Percentiles rank a stretch among this genome's conserved stretches.
Evolutionary conservation across 2,888 invertebrate species (phyloP).

Genomic region (Bombylius discolor): DNA sequence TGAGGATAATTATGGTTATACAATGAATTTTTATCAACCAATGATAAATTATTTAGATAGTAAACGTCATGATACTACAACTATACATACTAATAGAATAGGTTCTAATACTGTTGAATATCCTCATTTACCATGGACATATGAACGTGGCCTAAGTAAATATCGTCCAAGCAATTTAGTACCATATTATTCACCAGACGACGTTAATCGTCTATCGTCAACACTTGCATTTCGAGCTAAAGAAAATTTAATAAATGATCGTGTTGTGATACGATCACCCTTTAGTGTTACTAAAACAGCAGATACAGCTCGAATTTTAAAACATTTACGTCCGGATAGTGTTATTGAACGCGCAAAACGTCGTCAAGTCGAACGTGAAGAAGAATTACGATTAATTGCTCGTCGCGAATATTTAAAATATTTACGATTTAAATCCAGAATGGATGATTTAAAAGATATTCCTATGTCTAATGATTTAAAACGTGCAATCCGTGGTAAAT

Average conservation of each 20-base stretch:
- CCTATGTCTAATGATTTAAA: constrained; percentile 40
- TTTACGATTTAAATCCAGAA: constrained; percentile 30
- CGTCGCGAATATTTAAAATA: constrained; percentile 33
- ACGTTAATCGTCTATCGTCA: constrained; percentile 51
- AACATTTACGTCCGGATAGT: constrained; percentile 37
- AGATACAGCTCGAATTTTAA: constrained; percentile 40
- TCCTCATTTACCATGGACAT: constrained; percentile 60
- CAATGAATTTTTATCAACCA: constrained; percentile 73
- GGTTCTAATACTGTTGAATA: constrained; percentile 18
- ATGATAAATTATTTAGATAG: constrained; percentile 74
- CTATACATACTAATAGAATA: constrained; percentile 18
- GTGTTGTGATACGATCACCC: constrained; percentile 33
- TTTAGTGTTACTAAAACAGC: constrained; percentile 41
- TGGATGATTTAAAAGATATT: constrained; percentile 40
- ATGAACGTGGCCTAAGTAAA: constrained; percentile 54
- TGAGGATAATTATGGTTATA: constrained; percentile 72
- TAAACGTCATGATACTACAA: constrained; percentile 39
- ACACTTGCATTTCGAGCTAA: constrained; percentile 57
- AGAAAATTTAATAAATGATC: constrained; percentile 42
- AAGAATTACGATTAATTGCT: constrained; percentile 47
- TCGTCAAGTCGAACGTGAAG: constrained; percentile 35
- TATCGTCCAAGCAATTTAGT: constrained; percentile 52
- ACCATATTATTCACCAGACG: constrained; percentile 51
- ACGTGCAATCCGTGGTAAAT: constrained; percentile 52
- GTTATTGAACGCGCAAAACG: constrained; percentile 35